Conservation (phyloP, 2,888 invertebrate species). For the Synergus laeviventris region DNA sequence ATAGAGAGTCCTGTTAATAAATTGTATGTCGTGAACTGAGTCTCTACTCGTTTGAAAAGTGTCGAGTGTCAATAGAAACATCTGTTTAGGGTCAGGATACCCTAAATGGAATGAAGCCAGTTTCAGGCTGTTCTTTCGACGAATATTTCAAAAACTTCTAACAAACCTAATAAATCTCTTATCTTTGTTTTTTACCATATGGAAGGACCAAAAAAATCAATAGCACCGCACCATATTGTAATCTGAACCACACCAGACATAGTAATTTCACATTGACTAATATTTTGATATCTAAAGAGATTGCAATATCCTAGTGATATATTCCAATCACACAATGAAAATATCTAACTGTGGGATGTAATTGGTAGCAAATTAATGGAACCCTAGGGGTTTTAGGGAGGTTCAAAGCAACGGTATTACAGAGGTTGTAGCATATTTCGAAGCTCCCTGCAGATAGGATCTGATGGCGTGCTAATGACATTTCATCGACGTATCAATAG, state of each 20-base stretch:
- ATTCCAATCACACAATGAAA: slow-evolving; percentile 13
- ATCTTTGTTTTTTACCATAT: too few relatives aligned
- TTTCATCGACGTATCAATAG: slow-evolving; percentile 65
- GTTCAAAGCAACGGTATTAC: not conserved
- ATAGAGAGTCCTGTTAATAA: too few relatives aligned
- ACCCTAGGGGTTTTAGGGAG: not conserved
- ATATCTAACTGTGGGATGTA: slow-evolving; percentile 1
- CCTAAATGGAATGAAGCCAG: too few relatives aligned
- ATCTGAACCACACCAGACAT: not conserved
- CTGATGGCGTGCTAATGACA: slow-evolving; percentile 63
- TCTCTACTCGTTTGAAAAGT: too few relatives aligned
- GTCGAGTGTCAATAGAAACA: too few relatives aligned
- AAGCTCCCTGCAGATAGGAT: slow-evolving; percentile 47
- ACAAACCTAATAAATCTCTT: too few relatives aligned
- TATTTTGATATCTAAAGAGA: not conserved
- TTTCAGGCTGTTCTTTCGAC: too few relatives aligned
- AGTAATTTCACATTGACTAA: not conserved
- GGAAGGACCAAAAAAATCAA: too few relatives aligned
- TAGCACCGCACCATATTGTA: too few relatives aligned
- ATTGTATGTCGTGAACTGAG: too few relatives aligned
- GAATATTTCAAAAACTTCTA: too few relatives aligned
- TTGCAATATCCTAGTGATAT: not conserved
- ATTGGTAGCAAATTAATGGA: slow-evolving; percentile 5
- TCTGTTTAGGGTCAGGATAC: too few relatives aligned
- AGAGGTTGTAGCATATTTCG: not conserved